A percentile compares a stretch with the other conserved stretches of the same genome.
These are phyloP conservation scores for Leptopilina syphax DNA, from an alignment of 2,888 invertebrate genomes.

Conservation along the genomic window DNA sequence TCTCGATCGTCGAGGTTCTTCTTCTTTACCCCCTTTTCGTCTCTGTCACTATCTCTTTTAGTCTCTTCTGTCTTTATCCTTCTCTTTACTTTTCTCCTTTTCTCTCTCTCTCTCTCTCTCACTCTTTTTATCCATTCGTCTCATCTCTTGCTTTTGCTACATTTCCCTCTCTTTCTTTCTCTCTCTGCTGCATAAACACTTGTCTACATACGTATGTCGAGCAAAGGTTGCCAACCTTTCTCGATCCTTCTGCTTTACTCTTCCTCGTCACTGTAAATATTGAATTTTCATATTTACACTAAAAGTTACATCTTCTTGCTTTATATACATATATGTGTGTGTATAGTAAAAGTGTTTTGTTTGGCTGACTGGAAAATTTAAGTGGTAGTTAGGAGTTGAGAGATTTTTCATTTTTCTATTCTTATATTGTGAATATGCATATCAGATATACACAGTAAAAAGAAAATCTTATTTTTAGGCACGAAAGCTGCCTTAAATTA, in stretches of 20 bases:
- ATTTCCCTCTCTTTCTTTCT: conserved; percentile 44
- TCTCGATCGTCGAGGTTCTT: conserved; percentile 54
- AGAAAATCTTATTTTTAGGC: too few relatives aligned
- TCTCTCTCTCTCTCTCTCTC: conserved; percentile 37
- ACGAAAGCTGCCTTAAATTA: too few relatives aligned
- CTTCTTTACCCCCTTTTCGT: conserved; percentile 57
- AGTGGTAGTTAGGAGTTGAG: background rate
- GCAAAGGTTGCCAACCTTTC: conserved; percentile 21
- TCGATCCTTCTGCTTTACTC: conserved; percentile 17
- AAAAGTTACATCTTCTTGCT: background rate
- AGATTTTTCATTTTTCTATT: background rate
- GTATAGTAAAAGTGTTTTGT: conserved; percentile 9
- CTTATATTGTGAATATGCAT: background rate
- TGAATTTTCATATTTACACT: conserved; percentile 20
- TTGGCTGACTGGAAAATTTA: background rate
- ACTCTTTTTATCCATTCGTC: too few relatives aligned
- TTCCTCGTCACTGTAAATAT: conserved; percentile 12
- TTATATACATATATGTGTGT: too few relatives aligned
- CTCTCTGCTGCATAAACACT: conserved; percentile 12
- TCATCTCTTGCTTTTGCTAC: background rate
- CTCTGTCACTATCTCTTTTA: conserved; percentile 48
- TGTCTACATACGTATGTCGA: conserved; percentile 28
- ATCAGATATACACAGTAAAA: too few relatives aligned
- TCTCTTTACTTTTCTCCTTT: conserved; percentile 31
- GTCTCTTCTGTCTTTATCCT: too few relatives aligned